Percentiles rank a stretch among this genome's conserved stretches.
These are phyloP conservation scores for Silurus glanis DNA, from an alignment of 2,113 vertebrate genomes.

Conservation along the genomic window DNA sequence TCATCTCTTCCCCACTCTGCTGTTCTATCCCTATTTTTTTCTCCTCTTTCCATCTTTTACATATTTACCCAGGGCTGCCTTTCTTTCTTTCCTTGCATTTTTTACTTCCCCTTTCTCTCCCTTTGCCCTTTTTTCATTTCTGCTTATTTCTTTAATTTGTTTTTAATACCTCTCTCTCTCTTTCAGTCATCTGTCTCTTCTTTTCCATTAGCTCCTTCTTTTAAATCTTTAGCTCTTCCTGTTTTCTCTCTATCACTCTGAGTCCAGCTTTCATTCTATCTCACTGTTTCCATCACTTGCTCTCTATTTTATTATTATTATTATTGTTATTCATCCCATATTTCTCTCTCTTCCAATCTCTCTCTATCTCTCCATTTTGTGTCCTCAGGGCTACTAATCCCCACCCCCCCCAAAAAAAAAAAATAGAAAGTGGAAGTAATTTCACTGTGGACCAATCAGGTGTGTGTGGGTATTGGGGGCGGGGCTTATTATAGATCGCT, in stretches of 20 bases:
- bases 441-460: background rate
- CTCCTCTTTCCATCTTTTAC: too few relatives aligned
- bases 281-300: background rate
- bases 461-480: background rate
- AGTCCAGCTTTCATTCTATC: background rate
- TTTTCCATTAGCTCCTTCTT: background rate
- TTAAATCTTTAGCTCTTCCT: background rate
- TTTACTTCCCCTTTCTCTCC: conserved; percentile 28
- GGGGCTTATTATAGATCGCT: background rate
- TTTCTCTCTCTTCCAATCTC: background rate
- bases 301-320: background rate
- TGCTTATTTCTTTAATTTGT: background rate
- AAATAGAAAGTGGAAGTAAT: background rate
- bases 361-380: background rate
- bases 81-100: conserved; percentile 28
- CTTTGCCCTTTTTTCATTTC: conserved; percentile 22
- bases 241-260: background rate
- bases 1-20: too few relatives aligned
- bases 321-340: background rate
- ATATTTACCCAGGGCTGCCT: background rate
- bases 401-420: background rate
- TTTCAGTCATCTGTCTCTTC: conserved; percentile 6
- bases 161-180: background rate
- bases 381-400: background rate
- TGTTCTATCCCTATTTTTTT: too few relatives aligned